These are phyloP conservation scores for Empidonax traillii DNA, from an alignment of 2,113 vertebrate genomes.

Conservation along the genomic window DNA sequence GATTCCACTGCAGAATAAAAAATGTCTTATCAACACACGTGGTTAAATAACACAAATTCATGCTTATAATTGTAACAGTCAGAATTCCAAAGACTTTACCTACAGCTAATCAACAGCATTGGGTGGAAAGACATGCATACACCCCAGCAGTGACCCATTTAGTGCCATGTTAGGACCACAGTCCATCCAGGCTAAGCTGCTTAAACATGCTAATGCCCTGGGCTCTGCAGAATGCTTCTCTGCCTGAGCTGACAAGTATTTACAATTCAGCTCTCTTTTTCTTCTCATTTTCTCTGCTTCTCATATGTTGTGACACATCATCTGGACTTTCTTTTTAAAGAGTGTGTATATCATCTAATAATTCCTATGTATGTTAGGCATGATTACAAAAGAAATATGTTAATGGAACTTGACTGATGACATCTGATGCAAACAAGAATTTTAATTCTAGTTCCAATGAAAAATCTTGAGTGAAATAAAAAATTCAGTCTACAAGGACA, in stretches of 20 bases:
- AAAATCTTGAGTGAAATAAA: background rate
- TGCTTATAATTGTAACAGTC: background rate
- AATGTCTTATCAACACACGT: background rate
- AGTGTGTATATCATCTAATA: background rate
- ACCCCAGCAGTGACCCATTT: constrained; percentile 42
- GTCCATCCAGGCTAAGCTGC: constrained; percentile 47
- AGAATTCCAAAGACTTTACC: background rate
- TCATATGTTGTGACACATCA: background rate
- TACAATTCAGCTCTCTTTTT: background rate
- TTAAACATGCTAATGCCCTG: constrained; percentile 44
- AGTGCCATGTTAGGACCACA: constrained; percentile 3
- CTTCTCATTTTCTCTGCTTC: background rate
- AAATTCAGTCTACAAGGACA: background rate
- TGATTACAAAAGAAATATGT: background rate
- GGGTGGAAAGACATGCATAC: background rate
- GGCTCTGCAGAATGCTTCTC: constrained; percentile 24
- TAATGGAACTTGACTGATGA: background rate
- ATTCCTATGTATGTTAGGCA: background rate
- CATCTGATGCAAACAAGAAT: background rate
- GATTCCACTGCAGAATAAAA: background rate
- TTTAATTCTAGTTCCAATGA: background rate
- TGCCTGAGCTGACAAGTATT: constrained; percentile 13
- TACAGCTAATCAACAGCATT: background rate
- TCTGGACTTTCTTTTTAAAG: background rate
- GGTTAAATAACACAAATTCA: background rate